These are phyloP conservation scores for Phaonia tiefii DNA, from an alignment of 2,888 invertebrate genomes.

Conservation along the genomic window DNA sequence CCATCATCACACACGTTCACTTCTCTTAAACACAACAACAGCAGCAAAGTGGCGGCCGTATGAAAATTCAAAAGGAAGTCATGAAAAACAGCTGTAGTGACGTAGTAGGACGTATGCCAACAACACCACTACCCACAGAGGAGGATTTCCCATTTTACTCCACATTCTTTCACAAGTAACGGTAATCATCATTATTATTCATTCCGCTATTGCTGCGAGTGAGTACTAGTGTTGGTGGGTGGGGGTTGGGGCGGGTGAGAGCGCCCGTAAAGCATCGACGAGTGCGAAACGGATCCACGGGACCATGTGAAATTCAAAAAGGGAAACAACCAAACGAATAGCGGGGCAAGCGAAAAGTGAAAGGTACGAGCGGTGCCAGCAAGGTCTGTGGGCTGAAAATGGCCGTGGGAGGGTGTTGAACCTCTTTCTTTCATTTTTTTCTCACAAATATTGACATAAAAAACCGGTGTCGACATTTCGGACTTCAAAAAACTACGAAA, in stretches of 20 bases:
- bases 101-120: constrained; percentile 57
- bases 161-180: constrained; percentile 61
- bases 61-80: constrained; percentile 50
- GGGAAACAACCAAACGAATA: not conserved
- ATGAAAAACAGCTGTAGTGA: constrained; percentile 66
- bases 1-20: constrained; percentile 34
- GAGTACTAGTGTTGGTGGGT: not conserved
- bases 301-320: not conserved
- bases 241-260: constrained; percentile 48
- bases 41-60: constrained; percentile 54
- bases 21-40: constrained; percentile 65
- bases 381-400: constrained; percentile 20
- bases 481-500: constrained; percentile 74
- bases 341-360: constrained; percentile 57
- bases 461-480: constrained; percentile 76
- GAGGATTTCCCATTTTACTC: constrained; percentile 41
- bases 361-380: constrained; percentile 57
- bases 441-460: constrained; percentile 33
- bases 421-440: constrained; percentile 53
- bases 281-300: too few relatives aligned
- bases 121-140: constrained; percentile 34
- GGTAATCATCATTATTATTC: constrained; percentile 35
- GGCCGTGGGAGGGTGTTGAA: constrained; percentile 42
- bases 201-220: not conserved
- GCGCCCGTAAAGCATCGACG: constrained; percentile 60